Percentiles rank a stretch among this genome's conserved stretches.
These are phyloP conservation scores for Pseudomyrmex flavicornis DNA, from an alignment of 1,140 invertebrate genomes.

Conservation along the genomic window DNA sequence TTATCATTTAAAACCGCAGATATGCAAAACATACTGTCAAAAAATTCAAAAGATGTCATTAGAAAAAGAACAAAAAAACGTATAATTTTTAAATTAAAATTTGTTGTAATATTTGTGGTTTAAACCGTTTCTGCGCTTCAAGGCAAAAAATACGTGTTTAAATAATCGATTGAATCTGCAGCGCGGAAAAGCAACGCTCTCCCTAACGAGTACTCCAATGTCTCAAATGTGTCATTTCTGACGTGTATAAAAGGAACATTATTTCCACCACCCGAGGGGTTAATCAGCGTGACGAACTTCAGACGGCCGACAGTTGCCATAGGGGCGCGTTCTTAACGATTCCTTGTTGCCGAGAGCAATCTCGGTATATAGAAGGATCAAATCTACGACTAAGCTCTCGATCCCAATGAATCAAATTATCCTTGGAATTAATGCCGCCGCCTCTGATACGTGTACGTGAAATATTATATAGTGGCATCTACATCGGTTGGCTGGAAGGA, in stretches of 20 bases:
- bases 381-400: constrained; percentile 45
- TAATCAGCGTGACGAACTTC: constrained; percentile 63
- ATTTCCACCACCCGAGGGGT: constrained; percentile 51
- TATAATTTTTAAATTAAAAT: not conserved
- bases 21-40: not conserved
- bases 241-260: constrained; percentile 50
- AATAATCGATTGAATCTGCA: not conserved
- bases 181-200: not conserved
- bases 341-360: constrained; percentile 51
- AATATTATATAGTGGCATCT: constrained; percentile 65
- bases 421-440: constrained; percentile 61
- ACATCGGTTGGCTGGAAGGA: constrained; percentile 18
- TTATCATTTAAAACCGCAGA: constrained; percentile 11
- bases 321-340: constrained; percentile 62
- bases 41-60: not conserved
- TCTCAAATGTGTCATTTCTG: constrained; percentile 2
- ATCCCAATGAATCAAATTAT: constrained; percentile 70
- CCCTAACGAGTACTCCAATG: not conserved
- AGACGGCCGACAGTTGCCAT: constrained; percentile 34
- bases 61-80: not conserved
- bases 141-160: not conserved
- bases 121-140: not conserved
- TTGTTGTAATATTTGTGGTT: not conserved
- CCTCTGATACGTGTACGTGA: constrained; percentile 55
- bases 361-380: constrained; percentile 65